Percentiles rank a stretch among this genome's conserved stretches.
phyloP scores from a whole-genome alignment of 2,797 vertebrate genomes.

The Xyrichtys novacula region DNA sequence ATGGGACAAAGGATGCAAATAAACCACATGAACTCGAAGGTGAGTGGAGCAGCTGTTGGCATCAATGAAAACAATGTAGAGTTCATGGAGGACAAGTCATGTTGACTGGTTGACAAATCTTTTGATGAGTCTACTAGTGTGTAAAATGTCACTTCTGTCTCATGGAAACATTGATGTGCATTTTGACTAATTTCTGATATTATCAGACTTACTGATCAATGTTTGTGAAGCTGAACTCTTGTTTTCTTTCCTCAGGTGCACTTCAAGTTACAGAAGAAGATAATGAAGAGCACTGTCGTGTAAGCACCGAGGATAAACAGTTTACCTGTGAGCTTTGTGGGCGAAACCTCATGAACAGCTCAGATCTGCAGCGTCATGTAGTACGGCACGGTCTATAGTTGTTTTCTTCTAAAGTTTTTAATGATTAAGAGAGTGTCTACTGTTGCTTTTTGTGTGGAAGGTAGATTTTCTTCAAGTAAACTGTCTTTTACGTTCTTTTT shows the following conservation, averaged over 20 bases:
- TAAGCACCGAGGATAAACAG: conserved; percentile 4
- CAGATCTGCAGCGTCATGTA: conserved; percentile 68
- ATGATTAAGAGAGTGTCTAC: background rate
- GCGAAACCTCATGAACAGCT: conserved; percentile 53
- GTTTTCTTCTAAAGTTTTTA: background rate
- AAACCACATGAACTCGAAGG: conserved; percentile 32
- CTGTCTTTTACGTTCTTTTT: background rate
- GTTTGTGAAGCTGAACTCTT: background rate
- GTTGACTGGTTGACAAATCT: too few species aligned
- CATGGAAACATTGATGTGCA: background rate
- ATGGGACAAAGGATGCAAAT: background rate
- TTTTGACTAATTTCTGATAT: background rate
- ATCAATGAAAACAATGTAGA: too few species aligned
- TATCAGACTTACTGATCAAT: background rate
- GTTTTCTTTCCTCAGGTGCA: conserved; percentile 25
- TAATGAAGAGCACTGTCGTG: background rate
- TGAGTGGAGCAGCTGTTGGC: too few species aligned
- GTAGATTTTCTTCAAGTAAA: background rate
- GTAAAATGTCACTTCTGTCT: background rate
- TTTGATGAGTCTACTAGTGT: too few species aligned
- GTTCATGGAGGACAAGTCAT: too few species aligned
- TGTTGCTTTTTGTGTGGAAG: background rate
- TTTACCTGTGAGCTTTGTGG: conserved; percentile 75
- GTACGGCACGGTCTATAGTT: conserved; percentile 69
- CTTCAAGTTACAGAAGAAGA: background rate